Conservation (phyloP, 2,888 invertebrate genomes). For the Zootermopsis nevadensis region DNA sequence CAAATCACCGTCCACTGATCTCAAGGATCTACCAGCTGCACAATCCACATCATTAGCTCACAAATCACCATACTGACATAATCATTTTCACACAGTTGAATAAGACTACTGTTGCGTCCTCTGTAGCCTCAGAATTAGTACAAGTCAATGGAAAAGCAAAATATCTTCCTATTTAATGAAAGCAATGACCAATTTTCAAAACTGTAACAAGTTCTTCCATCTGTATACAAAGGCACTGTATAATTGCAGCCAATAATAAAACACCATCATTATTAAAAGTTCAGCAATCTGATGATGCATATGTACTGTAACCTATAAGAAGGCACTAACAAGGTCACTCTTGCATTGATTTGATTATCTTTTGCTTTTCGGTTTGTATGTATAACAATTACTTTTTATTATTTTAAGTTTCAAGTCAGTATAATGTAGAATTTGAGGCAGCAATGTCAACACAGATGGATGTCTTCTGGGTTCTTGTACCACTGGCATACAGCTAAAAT, state of each 20-base stretch:
- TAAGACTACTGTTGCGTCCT: conserved; percentile 25
- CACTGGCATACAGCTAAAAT: too few species aligned
- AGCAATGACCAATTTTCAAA: neutral
- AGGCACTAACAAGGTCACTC: too few species aligned
- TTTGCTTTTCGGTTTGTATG: too few species aligned
- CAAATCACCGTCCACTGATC: conserved; percentile 59
- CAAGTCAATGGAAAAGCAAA: conserved; percentile 3
- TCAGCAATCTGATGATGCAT: too few species aligned
- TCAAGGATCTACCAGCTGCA: conserved; percentile 21
- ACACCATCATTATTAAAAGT: too few species aligned
- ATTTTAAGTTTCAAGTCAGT: too few species aligned
- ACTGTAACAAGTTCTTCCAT: conserved; percentile 34
- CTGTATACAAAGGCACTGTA: neutral
- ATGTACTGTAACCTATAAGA: too few species aligned
- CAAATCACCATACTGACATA: conserved; percentile 28
- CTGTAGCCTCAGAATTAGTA: conserved; percentile 34
- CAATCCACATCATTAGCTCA: conserved; percentile 9
- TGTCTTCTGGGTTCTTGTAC: too few species aligned
- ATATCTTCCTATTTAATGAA: conserved; percentile 16
- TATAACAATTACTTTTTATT: too few species aligned
- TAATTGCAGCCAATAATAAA: neutral
- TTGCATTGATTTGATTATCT: too few species aligned
- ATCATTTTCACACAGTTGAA: neutral
- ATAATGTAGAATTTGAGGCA: too few species aligned
- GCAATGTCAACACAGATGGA: too few species aligned